A percentile compares a stretch with the other conserved stretches of the same genome.
These are phyloP conservation scores for Axis porcinus DNA, from an alignment of 2,113 vertebrate species.

Conservation along the genomic window DNA sequence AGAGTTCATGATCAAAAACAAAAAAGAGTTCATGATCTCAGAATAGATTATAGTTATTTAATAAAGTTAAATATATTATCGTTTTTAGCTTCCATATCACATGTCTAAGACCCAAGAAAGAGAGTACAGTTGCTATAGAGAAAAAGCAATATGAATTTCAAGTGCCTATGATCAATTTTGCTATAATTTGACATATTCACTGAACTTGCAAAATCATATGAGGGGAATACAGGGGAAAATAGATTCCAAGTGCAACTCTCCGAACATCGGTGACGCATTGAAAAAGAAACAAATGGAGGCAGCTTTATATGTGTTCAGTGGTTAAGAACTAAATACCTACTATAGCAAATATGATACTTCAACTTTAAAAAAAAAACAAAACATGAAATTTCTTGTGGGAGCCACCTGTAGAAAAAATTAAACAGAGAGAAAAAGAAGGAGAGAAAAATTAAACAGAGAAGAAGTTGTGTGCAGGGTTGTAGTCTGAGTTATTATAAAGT, in stretches of 20 bases:
- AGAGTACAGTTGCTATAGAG: not conserved
- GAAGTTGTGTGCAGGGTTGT: too few relatives aligned
- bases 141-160: not conserved
- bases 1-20: not conserved
- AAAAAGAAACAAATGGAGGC: not conserved
- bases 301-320: not conserved
- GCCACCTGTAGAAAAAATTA: not conserved
- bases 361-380: not conserved
- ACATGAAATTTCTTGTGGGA: not conserved
- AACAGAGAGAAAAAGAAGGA: not conserved
- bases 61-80: not conserved
- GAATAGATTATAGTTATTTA: not conserved
- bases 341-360: not conserved
- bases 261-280: not conserved
- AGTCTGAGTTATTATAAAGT: not conserved
- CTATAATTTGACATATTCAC: not conserved
- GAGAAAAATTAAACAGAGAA: not conserved
- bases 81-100: not conserved
- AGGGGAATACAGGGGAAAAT: not conserved
- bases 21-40: not conserved
- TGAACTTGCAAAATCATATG: not conserved
- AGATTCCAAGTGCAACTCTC: not conserved
- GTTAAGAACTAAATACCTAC: not conserved
- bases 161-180: not conserved
- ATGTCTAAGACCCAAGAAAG: not conserved